These are phyloP conservation scores for Atlantisia rogersi DNA, from an alignment of 2,113 vertebrate genomes.

Conservation along the genomic window DNA sequence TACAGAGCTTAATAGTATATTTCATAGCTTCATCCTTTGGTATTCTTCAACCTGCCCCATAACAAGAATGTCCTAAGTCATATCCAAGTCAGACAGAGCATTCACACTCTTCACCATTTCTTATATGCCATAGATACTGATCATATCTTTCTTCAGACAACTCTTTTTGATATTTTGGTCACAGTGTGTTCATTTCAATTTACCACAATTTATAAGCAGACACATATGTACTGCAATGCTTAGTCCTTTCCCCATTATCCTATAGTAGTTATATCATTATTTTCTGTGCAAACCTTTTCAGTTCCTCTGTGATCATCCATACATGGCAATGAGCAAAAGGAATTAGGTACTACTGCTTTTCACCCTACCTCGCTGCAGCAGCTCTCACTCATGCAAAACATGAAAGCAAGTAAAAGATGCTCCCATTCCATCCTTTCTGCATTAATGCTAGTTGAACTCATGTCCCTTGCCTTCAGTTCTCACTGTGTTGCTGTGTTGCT, in stretches of 20 bases:
- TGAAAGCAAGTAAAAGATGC: neutral
- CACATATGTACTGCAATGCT: no score
- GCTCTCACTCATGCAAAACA: neutral
- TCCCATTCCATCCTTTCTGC: neutral
- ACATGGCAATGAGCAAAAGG: neutral
- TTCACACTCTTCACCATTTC: neutral
- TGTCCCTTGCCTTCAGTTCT: neutral
- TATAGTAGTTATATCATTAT: neutral
- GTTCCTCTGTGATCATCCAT: neutral
- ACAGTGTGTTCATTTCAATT: neutral
- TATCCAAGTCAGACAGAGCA: neutral
- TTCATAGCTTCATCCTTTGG: neutral
- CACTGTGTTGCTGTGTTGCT: neutral
- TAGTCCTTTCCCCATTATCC: neutral
- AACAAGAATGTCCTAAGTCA: neutral
- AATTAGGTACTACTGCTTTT: neutral
- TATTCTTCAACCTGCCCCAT: neutral
- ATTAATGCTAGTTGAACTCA: neutral
- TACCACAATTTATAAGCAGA: neutral
- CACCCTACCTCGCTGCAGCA: neutral
- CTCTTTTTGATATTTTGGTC: neutral
- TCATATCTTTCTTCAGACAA: neutral
- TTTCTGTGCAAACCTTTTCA: neutral
- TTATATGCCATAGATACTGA: neutral
- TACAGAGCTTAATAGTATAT: fast-evolving